Evolutionary conservation across 2,797 vertebrate species (phyloP), one percentile per base, ranked within the genome.

Genomic region (Rallus crepitans): DNA sequence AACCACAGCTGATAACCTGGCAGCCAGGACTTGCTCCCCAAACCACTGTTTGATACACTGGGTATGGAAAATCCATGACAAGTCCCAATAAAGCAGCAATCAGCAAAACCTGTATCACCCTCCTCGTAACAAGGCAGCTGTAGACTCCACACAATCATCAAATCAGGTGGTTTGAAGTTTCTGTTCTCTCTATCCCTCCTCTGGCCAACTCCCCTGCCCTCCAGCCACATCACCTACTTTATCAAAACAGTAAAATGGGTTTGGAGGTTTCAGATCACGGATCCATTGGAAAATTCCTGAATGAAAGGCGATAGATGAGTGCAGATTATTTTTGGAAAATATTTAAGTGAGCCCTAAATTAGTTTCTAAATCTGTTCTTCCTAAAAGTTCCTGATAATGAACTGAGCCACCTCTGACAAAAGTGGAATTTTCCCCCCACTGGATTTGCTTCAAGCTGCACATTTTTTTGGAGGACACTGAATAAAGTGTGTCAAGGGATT

Each of bases 301-400:
- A 72, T 59, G 72, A 65, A 87, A 93, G 79, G 72, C 13, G 48
- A 42, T 1, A 55, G 50, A 3, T 25, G 87, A 55, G 12, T 2
- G 30, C 48, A 28, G 73, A 37, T 61, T 94, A 95, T 91, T 95
- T 96, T 96, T 94, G 89, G 94, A 90, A 89, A 79, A 81, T 37
- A 87, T 66, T 96, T 93, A 86, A 94, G 47, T 1, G 2, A 93
- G 91, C 18, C 71, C 93, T 89, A 94, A 94, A 95, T 96, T 91
- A 89, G 66, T 91, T 94, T 95, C 95, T 95, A 95, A 94, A 94
- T 94, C 50, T 17, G 79, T 91, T 47, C 35, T 73, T 7, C 28
- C 42, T 19, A 6, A 39, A 75, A 59, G 72, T 65, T 89, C 57
- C 4, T 5, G 30, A 40, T 42, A 42, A 86, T 0, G 2, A 84